Conservation (phyloP, 2,113 vertebrate species). For the Zosterops pallidus region DNA sequence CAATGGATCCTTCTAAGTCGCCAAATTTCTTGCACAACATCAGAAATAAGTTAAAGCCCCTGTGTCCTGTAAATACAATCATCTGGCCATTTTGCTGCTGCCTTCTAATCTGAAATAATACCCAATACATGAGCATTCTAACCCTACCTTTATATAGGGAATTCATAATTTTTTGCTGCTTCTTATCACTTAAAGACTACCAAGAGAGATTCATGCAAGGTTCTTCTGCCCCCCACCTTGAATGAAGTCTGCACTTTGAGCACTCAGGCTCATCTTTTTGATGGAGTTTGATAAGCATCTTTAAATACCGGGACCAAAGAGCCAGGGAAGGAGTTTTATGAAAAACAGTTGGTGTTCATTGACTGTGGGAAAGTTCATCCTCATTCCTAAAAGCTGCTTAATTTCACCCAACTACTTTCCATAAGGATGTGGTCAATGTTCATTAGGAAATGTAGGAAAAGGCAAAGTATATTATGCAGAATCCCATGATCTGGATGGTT, state of each 20-base stretch:
- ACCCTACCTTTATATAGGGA: background rate
- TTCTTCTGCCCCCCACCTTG: background rate
- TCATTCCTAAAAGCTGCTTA: background rate
- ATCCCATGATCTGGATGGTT: background rate
- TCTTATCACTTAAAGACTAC: background rate
- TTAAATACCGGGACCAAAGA: background rate
- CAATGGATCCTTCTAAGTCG: background rate
- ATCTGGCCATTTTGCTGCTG: background rate
- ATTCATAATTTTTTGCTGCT: background rate
- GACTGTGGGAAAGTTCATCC: background rate
- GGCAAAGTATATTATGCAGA: fast-evolving
- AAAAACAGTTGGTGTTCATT: background rate
- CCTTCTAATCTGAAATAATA: background rate
- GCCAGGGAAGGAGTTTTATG: background rate
- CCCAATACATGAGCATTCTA: background rate
- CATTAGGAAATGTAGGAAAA: background rate
- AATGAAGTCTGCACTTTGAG: background rate
- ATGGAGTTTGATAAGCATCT: background rate
- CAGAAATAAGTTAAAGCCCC: background rate
- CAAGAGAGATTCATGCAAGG: background rate
- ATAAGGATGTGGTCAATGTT: background rate
- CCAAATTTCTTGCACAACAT: background rate
- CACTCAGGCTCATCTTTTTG: background rate
- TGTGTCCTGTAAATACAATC: background rate
- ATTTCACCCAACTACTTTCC: background rate